These are phyloP conservation scores for Hiodon tergisus DNA, from an alignment of 2,113 vertebrate genomes.

Conservation along the genomic window DNA sequence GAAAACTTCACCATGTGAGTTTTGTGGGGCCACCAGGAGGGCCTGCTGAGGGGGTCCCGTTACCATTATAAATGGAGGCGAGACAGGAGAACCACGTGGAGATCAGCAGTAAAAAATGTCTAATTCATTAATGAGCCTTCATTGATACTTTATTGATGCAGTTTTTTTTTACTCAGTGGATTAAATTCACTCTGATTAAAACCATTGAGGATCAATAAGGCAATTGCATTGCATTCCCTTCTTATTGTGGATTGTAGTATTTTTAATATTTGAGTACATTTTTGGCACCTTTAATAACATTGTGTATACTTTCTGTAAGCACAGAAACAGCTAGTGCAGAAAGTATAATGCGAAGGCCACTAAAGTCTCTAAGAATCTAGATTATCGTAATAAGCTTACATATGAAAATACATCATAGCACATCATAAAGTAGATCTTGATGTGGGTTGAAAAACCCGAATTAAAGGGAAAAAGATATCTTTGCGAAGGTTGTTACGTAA, in stretches of 20 bases:
- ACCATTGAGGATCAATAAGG: no score
- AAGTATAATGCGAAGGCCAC: not conserved
- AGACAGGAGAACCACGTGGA: no score
- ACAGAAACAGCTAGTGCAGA: not conserved
- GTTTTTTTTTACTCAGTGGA: no score
- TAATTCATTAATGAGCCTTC: no score
- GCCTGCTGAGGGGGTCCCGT: no score
- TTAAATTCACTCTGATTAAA: no score
- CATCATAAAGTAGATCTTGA: not conserved
- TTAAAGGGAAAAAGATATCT: conserved; percentile 37
- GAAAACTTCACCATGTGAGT: conserved; percentile 96
- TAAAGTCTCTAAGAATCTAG: not conserved
- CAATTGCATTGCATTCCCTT: no score
- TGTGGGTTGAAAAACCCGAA: not conserved
- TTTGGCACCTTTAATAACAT: not conserved
- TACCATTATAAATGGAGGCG: no score
- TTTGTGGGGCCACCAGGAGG: not conserved
- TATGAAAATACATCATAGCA: conserved; percentile 9
- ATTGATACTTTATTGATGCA: no score
- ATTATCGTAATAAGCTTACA: conserved; percentile 5
- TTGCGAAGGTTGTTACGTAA: conserved; percentile 21
- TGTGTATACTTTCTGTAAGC: not conserved
- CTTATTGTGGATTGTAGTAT: no score
- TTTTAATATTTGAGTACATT: not conserved
- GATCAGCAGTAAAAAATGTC: no score